Evolutionary conservation across 2,797 vertebrate genomes (phyloP), one percentile per base, ranked within the genome.

Genomic region (Acipenser ruthenus): DNA sequence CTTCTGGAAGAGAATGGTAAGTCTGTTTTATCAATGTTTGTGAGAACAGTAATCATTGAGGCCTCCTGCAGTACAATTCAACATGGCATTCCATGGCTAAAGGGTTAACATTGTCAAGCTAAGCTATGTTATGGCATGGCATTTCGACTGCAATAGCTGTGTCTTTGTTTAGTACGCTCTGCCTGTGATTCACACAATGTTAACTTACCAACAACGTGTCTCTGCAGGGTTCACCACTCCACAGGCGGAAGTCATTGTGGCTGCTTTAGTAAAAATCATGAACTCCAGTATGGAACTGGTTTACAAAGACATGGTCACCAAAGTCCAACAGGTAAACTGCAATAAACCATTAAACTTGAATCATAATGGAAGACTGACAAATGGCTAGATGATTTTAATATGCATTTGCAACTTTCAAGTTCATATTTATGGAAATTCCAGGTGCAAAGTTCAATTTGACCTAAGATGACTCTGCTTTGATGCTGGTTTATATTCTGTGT

Each of bases 281-380:
- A 88, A 88, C 69, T 86, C 86, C 65, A 96, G 94, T 81, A 90
- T 95, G 93, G 89, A 95, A 3, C 56, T 93, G 18, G 75, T 95
- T 78, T 94, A 95, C 66, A 79, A 82, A 60, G 95, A 99, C 75
- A 98, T 98, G 94, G 92, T 96, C 51, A 97, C 93, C 76, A 99
- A 99, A 86, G 86, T 88, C 65, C 93, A 97, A 73, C 97, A 99
- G 92, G 96, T 99, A 70, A 87, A 78, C 1, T 8, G 12, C 10
- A 11, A 11, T 58, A 15, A 7, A 58, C 37, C 5, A 37, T 37
- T 37, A 4, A 37, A 37, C 37, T 37, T 37, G 37, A 37, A 37
- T 37, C 37, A 37, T 37, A 37, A 3, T 37, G 37, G 37, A 37
- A 37, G 23, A 37, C 37, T 4, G 37, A 37, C 37, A 37, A 37